Percentiles rank a stretch among this genome's conserved stretches.
Evolutionary conservation across 2,113 vertebrate species (phyloP).

Genomic region (human): GRCh38 chr14:37491501-37492000

Average conservation of each 20-base stretch:
- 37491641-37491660: background rate
- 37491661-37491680: background rate
- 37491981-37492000: background rate
- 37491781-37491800: background rate
- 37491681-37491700: background rate
- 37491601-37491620: background rate
- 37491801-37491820: background rate
- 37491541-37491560: background rate
- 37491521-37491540: too few species aligned
- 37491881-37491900: background rate
- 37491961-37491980: conserved; percentile 22
- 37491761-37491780: background rate
- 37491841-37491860: background rate
- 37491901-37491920: background rate
- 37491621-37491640: background rate
- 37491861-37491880: background rate
- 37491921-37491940: background rate
- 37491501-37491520: too few species aligned
- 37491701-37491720: background rate
- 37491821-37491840: background rate
- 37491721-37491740: background rate
- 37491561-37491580: background rate
- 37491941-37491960: background rate
- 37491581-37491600: background rate
- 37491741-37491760: background rate